Percentiles rank a stretch among this genome's conserved stretches.
Evolutionary conservation across 2,113 vertebrate genomes (phyloP).

Genomic region (Rhinoptilus africanus): DNA sequence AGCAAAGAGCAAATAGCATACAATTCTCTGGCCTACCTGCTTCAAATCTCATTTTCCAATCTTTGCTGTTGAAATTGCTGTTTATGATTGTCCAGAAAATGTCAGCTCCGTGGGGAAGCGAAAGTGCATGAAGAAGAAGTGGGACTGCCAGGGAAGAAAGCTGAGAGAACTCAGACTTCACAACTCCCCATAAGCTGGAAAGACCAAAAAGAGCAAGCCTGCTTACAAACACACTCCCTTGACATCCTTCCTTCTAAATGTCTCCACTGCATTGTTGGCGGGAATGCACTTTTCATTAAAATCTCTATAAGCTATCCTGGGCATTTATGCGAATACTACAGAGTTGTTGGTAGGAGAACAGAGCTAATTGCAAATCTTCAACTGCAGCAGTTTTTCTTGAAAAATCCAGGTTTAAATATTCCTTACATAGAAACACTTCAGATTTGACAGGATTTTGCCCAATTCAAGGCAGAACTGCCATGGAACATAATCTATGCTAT

Average conservation of each 20-base stretch:
- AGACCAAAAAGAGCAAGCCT: slow-evolving; percentile 19
- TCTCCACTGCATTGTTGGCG: background rate
- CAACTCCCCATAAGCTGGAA: slow-evolving; percentile 91
- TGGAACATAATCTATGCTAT: background rate
- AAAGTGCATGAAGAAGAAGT: slow-evolving; percentile 93
- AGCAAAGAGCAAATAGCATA: background rate
- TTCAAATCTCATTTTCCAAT: slow-evolving; percentile 99
- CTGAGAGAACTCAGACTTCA: slow-evolving; percentile 97
- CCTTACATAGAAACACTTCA: background rate
- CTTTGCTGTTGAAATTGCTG: slow-evolving; percentile 94
- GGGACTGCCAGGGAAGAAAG: slow-evolving; percentile 92
- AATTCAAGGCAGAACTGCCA: background rate
- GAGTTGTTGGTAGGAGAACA: background rate
- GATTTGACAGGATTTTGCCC: background rate
- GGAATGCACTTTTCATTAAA: background rate
- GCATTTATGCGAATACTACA: background rate
- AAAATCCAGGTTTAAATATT: background rate
- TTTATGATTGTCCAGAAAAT: slow-evolving; percentile 99
- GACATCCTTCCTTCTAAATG: background rate
- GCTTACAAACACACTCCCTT: background rate
- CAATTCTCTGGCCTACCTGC: slow-evolving; percentile 80
- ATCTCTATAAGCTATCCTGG: background rate
- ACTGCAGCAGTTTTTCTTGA: background rate
- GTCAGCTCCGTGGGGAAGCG: slow-evolving; percentile 92
- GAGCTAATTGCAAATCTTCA: background rate